Base-by-base conservation (phyloP, 2,113 vertebrate species). In the Sander vitreus region DNA sequence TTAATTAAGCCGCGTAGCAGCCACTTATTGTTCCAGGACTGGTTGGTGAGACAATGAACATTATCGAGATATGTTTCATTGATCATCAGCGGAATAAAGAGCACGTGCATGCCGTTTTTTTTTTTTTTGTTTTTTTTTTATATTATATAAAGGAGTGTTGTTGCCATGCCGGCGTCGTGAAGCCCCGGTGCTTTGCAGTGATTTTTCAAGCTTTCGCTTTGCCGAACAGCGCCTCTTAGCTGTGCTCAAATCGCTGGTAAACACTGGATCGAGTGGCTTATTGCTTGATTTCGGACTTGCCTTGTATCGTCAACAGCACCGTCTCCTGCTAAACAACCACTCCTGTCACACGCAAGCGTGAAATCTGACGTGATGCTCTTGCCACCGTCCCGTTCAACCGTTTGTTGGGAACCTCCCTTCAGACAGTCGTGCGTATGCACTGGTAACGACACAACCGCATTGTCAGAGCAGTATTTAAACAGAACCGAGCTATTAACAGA, bases 311-410 rank as follows among this genome's bases (percentile, higher is more conserved):
- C 87, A 83, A 78, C 82, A 85, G 60, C 87, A 74, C 75, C 83
- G 76, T 87, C 87, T 89, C 77, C 81, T 43, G 68, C 82, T 62
- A 19, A 85, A 81, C 86, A 78, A 74, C 71, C 80, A 14, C 76
- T 10, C 75, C 88, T 85, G 85, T 89, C 91, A 85, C 89, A 92
- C 93, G 94, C 91, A 91, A 19, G 92, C 94, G 94, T 92, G 88
- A 87, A 83, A 78, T 80, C 84, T 92, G 91, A 94, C 93, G 94
- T 89, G 86, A 84, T 72, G 83, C 82, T 86, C 80, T 39, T 36
- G 78, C 77, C 81, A 63, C 82, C 85, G 77, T 91, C 89, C 92
- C 92, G 85, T 91, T 90, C 91, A 92, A 27, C 69, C 63, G 73
- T 30, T 65, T 16, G 72, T 54, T 23, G 88, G 92, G 90, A 92